A percentile compares a stretch with the other conserved stretches of the same genome.
These are phyloP conservation scores for Crax fasciolata DNA, from an alignment of 2,797 vertebrate genomes.

Conservation along the genomic window DNA sequence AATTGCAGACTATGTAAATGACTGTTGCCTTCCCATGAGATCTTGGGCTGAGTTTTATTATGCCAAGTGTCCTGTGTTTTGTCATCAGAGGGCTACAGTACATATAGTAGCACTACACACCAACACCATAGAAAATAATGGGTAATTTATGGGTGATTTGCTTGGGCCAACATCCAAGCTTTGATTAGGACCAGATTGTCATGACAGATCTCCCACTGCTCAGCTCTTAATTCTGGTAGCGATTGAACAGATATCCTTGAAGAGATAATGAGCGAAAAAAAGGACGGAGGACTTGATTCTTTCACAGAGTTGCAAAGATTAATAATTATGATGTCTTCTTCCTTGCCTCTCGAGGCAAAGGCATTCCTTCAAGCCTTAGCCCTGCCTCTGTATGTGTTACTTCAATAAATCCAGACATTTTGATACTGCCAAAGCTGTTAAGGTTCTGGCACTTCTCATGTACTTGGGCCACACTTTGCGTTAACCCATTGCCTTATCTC, in stretches of 20 bases:
- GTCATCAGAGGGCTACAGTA: background rate
- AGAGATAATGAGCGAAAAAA: background rate
- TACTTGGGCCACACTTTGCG: background rate
- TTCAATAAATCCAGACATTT: background rate
- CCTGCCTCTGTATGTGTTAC: background rate
- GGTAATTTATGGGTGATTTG: background rate
- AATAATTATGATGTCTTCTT: background rate
- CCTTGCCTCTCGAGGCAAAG: background rate
- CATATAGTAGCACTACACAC: background rate
- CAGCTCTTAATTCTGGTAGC: background rate
- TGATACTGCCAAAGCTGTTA: background rate
- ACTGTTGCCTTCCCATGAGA: background rate
- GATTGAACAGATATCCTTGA: background rate
- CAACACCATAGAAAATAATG: background rate
- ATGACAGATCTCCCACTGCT: background rate
- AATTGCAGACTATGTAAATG: background rate
- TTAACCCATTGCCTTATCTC: background rate
- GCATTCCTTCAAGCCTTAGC: background rate
- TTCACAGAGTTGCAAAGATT: background rate
- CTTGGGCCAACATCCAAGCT: background rate
- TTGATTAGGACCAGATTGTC: background rate
- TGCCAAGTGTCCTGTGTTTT: background rate
- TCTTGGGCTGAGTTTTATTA: background rate
- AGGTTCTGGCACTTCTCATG: background rate
- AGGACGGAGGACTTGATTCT: background rate